These are phyloP conservation scores for Pogonocherus hispidulus DNA, from an alignment of 2,888 invertebrate genomes.

Conservation along the genomic window DNA sequence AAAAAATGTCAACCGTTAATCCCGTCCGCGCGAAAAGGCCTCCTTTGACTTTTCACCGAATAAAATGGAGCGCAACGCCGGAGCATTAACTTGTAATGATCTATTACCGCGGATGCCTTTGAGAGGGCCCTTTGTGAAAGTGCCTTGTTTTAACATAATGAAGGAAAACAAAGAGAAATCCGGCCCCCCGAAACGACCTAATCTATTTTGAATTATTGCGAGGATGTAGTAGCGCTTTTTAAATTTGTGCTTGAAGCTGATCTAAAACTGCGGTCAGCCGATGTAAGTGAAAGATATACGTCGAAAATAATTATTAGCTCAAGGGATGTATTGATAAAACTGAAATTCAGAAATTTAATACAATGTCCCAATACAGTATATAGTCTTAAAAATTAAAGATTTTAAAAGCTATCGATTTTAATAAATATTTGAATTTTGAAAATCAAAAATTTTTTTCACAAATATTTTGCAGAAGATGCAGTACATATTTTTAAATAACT, in stretches of 20 bases:
- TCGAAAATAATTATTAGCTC: slow-evolving; percentile 16
- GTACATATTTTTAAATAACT: too few relatives aligned
- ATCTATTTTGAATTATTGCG: slow-evolving; percentile 34
- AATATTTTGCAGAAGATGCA: not conserved
- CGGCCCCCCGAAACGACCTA: slow-evolving; percentile 23
- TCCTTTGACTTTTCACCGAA: slow-evolving; percentile 35
- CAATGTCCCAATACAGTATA: not conserved
- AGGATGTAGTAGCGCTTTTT: slow-evolving; percentile 15
- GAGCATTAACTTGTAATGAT: slow-evolving; percentile 44
- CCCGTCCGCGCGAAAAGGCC: slow-evolving; percentile 10
- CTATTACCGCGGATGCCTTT: slow-evolving; percentile 43
- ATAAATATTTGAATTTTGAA: not conserved
- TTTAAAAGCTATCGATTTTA: too few relatives aligned
- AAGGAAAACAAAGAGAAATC: slow-evolving; percentile 40
- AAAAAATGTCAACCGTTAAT: slow-evolving; percentile 1
- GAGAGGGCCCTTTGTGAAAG: slow-evolving; percentile 40
- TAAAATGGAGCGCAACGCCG: slow-evolving; percentile 36
- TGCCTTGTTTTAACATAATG: slow-evolving; percentile 43
- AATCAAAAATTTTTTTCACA: not conserved
- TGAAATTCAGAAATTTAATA: not conserved
- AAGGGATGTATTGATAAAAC: not conserved
- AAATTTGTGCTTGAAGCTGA: not conserved
- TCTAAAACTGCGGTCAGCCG: slow-evolving; percentile 10
- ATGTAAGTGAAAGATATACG: slow-evolving; percentile 11
- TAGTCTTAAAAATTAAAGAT: too few relatives aligned